These are phyloP conservation scores for Oscheius sp. DNA, from an alignment of 1,140 invertebrate genomes.

Conservation along the genomic window DNA sequence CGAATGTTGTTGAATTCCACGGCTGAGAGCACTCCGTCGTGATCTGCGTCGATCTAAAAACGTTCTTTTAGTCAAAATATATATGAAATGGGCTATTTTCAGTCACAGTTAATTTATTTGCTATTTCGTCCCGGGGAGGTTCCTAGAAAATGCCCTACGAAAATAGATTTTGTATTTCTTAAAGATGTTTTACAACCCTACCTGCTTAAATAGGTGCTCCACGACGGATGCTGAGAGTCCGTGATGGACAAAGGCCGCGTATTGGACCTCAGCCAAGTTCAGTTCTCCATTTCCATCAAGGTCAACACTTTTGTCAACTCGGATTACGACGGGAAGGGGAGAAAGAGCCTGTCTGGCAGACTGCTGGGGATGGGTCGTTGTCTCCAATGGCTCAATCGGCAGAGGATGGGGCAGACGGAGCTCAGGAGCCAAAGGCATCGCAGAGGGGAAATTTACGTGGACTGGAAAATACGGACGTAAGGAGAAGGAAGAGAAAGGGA, in stretches of 20 bases:
- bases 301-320: constrained; percentile 56
- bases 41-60: constrained; percentile 50
- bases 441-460: background rate
- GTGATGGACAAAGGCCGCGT: constrained; percentile 60
- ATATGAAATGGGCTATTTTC: too few species aligned
- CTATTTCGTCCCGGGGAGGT: background rate
- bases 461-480: background rate
- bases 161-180: too few species aligned
- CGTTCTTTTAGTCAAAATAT: background rate
- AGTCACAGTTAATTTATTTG: background rate
- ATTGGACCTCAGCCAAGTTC: constrained; percentile 55
- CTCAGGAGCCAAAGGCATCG: background rate
- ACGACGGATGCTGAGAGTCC: constrained; percentile 56
- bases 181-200: background rate
- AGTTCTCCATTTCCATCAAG: constrained; percentile 54
- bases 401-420: background rate
- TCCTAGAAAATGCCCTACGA: background rate
- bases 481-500: background rate
- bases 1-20: constrained; percentile 58
- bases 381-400: background rate
- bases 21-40: constrained; percentile 49
- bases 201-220: constrained; percentile 49
- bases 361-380: background rate
- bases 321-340: background rate
- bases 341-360: background rate